Conservation (phyloP, 2,888 invertebrate species). For the Drosophila kuntzei region DNA sequence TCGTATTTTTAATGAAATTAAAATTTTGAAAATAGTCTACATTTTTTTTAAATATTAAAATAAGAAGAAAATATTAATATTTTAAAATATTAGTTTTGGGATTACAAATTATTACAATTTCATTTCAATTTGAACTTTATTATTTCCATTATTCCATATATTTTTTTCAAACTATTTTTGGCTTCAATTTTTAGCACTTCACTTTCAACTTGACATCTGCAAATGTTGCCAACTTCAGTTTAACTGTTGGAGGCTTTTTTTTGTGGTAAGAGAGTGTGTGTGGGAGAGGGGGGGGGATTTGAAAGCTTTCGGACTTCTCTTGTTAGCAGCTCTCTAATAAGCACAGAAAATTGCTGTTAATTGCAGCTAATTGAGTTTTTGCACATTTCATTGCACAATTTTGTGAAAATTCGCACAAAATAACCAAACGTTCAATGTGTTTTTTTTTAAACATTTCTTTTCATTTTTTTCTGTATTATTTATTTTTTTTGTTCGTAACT, state of each 20-base stretch:
- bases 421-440: constrained; percentile 55
- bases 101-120: neutral
- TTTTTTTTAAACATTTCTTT: constrained; percentile 5
- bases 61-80: neutral
- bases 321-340: constrained; percentile 48
- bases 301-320: neutral
- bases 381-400: constrained; percentile 72
- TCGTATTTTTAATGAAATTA: neutral
- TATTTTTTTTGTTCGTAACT: constrained; percentile 1
- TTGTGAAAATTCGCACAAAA: constrained; percentile 76
- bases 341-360: constrained; percentile 63
- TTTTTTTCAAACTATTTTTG: neutral
- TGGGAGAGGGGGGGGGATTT: neutral
- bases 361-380: constrained; percentile 73
- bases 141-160: neutral
- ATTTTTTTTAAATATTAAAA: too few species aligned
- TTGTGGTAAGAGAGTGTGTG: too few species aligned
- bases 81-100: neutral
- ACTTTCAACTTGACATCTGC: neutral
- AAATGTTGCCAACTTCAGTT: neutral
- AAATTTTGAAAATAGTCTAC: neutral
- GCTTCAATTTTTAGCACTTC: neutral
- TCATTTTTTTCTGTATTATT: neutral
- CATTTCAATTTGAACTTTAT: neutral
- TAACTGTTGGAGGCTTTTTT: neutral